Percentiles rank a stretch among this genome's conserved stretches.
Evolutionary conservation across 2,888 invertebrate genomes (phyloP).

Genomic region (Pollenia labialis): DNA sequence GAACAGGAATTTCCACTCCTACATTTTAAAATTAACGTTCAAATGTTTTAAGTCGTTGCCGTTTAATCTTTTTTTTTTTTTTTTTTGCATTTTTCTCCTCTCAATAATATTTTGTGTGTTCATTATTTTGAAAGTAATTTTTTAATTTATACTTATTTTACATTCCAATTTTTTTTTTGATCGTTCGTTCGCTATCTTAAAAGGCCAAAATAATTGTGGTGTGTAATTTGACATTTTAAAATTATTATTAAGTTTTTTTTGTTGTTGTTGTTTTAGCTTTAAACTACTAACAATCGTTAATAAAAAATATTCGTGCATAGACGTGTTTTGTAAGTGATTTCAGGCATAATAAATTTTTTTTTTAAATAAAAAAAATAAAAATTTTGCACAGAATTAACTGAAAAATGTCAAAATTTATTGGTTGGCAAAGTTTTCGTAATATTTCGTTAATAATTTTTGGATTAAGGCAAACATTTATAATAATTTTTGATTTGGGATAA

Average conservation of each 20-base stretch:
- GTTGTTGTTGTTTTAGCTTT: background rate
- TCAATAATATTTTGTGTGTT: slow-evolving; percentile 31
- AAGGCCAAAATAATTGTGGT: slow-evolving; percentile 54
- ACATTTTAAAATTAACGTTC: slow-evolving; percentile 75
- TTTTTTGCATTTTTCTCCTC: background rate
- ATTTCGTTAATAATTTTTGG: background rate
- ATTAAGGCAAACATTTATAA: background rate
- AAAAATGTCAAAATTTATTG: background rate
- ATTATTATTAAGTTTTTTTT: slow-evolving; percentile 22
- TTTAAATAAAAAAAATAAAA: no score
- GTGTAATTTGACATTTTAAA: slow-evolving; percentile 65
- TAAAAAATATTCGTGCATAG: slow-evolving; percentile 7
- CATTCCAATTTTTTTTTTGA: slow-evolving; percentile 44
- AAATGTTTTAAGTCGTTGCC: slow-evolving; percentile 53
- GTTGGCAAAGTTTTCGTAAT: background rate
- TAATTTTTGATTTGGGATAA: no score
- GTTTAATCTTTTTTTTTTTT: slow-evolving; percentile 17
- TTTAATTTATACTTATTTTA: slow-evolving; percentile 62
- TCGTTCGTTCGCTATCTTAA: slow-evolving; percentile 15
- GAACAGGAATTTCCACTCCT: slow-evolving; percentile 84
- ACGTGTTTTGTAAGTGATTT: slow-evolving; percentile 33
- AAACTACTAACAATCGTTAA: slow-evolving; percentile 1
- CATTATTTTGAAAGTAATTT: slow-evolving; percentile 67
- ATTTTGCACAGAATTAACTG: background rate
- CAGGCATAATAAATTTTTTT: background rate